Conservation (phyloP, 2,797 vertebrate genomes). For the Cryptoprocta ferox region DNA sequence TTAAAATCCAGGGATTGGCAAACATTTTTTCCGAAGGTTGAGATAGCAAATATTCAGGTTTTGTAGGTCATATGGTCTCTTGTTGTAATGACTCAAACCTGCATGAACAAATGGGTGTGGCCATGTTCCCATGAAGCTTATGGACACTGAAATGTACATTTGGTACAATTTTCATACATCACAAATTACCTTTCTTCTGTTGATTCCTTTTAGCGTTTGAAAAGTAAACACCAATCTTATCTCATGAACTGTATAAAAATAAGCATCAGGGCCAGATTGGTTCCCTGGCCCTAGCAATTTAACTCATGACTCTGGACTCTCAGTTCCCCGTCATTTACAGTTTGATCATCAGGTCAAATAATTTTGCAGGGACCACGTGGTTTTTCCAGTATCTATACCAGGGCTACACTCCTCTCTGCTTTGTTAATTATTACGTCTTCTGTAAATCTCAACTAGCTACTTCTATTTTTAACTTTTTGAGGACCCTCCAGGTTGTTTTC, state of each 20-base stretch:
- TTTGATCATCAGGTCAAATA: background rate
- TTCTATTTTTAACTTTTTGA: background rate
- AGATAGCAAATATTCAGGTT: background rate
- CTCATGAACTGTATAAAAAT: background rate
- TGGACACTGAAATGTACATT: background rate
- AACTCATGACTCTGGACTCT: background rate
- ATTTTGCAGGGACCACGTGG: background rate
- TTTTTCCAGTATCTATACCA: background rate
- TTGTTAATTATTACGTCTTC: background rate
- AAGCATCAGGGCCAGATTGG: background rate
- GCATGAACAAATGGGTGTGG: rapidly evolving
- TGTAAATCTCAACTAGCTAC: background rate
- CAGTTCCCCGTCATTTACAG: background rate
- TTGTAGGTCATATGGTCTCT: background rate
- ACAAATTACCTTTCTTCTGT: background rate
- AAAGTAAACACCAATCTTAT: background rate
- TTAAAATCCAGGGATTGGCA: conserved; percentile 1
- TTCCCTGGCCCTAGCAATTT: background rate
- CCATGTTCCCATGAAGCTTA: background rate
- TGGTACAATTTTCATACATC: background rate
- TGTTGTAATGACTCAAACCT: background rate
- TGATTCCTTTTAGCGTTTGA: background rate
- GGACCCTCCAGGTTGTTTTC: background rate
- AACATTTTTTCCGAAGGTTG: background rate
- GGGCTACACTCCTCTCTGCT: background rate